Conservation (phyloP, 2,113 vertebrate species). For the Boulengeromyrus knoepffleri region DNA sequence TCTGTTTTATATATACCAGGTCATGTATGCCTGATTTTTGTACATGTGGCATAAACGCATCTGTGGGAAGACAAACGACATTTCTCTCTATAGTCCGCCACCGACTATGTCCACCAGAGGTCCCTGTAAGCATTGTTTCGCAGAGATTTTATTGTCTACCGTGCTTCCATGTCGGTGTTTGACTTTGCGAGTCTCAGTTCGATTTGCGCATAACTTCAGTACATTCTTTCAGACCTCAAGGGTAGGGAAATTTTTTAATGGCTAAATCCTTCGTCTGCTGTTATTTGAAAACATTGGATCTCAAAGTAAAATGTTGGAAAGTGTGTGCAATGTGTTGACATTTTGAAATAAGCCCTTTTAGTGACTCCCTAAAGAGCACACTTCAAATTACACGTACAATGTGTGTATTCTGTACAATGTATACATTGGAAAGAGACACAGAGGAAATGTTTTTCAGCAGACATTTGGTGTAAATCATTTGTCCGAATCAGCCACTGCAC, state of each 20-base stretch:
- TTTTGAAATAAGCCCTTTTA: slow-evolving; percentile 26
- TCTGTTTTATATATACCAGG: not conserved
- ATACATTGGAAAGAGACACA: slow-evolving; percentile 38
- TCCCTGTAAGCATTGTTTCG: slow-evolving; percentile 41
- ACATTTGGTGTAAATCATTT: slow-evolving; percentile 50
- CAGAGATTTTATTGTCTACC: not conserved
- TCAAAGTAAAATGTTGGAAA: slow-evolving; percentile 32
- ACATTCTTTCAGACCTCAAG: slow-evolving; percentile 25
- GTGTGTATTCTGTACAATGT: slow-evolving; percentile 37
- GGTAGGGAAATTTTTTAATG: slow-evolving; percentile 32
- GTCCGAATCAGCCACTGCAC: slow-evolving; percentile 40
- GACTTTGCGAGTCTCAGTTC: slow-evolving; percentile 31
- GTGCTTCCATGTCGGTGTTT: slow-evolving; percentile 4
- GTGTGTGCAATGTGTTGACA: slow-evolving; percentile 30
- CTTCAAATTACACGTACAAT: slow-evolving; percentile 37
- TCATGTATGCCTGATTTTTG: not conserved
- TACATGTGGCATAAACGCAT: not conserved
- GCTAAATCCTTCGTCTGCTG: slow-evolving; percentile 31
- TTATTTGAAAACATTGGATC: slow-evolving; percentile 30
- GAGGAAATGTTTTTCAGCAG: slow-evolving; percentile 42
- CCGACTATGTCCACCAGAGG: slow-evolving; percentile 48
- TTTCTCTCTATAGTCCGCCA: not conserved
- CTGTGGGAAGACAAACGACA: not conserved
- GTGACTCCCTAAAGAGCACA: slow-evolving; percentile 26
- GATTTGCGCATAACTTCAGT: slow-evolving; percentile 6